Conservation (phyloP, 1,140 invertebrate species). For the Andricus grossulariae region DNA sequence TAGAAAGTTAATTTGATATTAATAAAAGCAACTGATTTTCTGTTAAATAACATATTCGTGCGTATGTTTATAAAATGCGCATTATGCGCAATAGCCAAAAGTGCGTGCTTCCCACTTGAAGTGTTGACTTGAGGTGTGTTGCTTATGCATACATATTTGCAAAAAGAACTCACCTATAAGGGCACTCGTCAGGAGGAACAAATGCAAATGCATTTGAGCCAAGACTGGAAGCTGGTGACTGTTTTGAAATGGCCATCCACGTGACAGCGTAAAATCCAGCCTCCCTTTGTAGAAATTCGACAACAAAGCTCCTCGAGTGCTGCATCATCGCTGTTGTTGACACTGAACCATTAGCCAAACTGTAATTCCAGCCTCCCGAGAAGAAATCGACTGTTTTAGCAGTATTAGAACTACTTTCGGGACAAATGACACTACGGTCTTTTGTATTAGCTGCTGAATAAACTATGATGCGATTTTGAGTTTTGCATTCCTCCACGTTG, state of each 20-base stretch:
- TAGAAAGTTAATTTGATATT: too few species aligned
- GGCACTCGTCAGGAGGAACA: constrained; percentile 80
- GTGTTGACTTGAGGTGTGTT: too few species aligned
- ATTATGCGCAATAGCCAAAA: too few species aligned
- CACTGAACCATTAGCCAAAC: constrained; percentile 45
- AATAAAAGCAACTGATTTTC: too few species aligned
- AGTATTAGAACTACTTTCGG: constrained; percentile 65
- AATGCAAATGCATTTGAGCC: constrained; percentile 76
- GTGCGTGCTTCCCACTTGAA: too few species aligned
- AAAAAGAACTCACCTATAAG: constrained; percentile 79
- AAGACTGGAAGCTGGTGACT: constrained; percentile 73
- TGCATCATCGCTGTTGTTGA: constrained; percentile 71
- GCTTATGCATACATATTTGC: too few species aligned
- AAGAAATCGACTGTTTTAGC: constrained; percentile 81
- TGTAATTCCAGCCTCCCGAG: constrained; percentile 83
- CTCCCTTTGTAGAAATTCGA: constrained; percentile 84
- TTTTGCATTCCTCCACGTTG: constrained; percentile 79
- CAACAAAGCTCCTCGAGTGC: constrained; percentile 82
- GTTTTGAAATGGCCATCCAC: constrained; percentile 87
- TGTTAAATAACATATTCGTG: too few species aligned
- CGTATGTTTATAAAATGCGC: too few species aligned
- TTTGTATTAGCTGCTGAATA: constrained; percentile 81
- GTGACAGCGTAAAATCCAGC: constrained; percentile 83
- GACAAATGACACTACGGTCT: constrained; percentile 82
- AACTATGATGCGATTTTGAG: constrained; percentile 84